Evolutionary conservation across 2,797 vertebrate species (phyloP).

Genomic region (Melanotaenia nigrans): DNA sequence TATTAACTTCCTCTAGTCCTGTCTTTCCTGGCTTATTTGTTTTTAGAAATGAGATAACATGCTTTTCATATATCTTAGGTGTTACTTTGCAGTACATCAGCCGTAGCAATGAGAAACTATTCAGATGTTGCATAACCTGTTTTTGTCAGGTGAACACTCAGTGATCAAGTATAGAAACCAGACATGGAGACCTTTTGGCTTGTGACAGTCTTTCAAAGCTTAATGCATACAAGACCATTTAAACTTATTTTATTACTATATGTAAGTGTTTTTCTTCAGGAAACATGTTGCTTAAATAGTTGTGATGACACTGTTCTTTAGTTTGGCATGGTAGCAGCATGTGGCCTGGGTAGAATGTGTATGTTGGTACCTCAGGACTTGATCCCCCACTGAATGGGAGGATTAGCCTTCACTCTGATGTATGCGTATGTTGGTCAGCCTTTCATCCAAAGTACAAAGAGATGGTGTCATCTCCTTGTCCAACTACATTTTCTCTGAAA

Average conservation of each 20-base stretch:
- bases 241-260: not conserved
- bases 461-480: conserved; percentile 12
- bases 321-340: conserved; percentile 10
- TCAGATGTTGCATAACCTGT: conserved; percentile 19
- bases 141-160: conserved; percentile 1
- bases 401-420: conserved; percentile 69
- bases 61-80: not conserved
- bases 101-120: not conserved
- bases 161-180: not conserved
- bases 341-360: conserved; percentile 48
- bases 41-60: conserved; percentile 3
- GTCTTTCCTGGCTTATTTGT: not conserved
- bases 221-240: not conserved
- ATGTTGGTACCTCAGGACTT: conserved; percentile 66
- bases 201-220: not conserved
- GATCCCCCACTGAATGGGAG: conserved; percentile 73
- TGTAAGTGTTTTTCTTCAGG: not conserved
- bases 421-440: conserved; percentile 50
- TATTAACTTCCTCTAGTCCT: not conserved
- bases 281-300: conserved; percentile 14
- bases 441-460: conserved; percentile 68
- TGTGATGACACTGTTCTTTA: conserved; percentile 29
- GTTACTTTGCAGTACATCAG: not conserved
- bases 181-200: not conserved
- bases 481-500: conserved; percentile 18